Base-by-base conservation (phyloP, 2,113 vertebrate genomes). In the Gasterosteus aculeatus region DNA sequence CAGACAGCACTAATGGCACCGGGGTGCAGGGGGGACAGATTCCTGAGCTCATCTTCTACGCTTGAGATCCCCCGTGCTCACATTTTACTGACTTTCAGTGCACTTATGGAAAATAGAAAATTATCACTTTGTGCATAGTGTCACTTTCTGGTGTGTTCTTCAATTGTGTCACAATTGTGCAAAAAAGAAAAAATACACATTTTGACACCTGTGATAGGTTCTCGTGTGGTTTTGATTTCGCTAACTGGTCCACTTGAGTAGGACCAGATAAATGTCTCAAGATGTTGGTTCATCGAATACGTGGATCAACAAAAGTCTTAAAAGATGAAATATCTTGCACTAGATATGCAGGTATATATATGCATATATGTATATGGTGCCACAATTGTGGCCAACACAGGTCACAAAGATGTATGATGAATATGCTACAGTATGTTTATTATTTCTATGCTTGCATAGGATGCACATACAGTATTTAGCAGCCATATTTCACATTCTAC, bases 1-100 rank as follows among this genome's bases (percentile, higher is more conserved):
- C 98, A 0, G 97, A 99, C 85, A 99, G 98, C 93, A 99, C 98
- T 59, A 99, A 99, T 15, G 97, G 98, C 87, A 99, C 98, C 0
- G 98, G 98, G 1, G 98, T 99, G 19, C 98, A 99, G 83, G 98
- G 97, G 5, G 97, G 98, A 6, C 98, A 99, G 93, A 98, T 99
- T 80, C 97, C 98, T 0, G 98, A 99, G 89, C 97, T 99, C 59
- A 97, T 99, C 91, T 99, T 99, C 92, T 99, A 99, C 31, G 97
- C 96, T 86, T 99, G 94, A 98, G 82, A 60, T 72, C 54, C 72
- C 72, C 42, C 22, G 44, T 57, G 53, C n/a, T 76, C 54, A 68
- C 38, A 44, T 26, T 63, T 53, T 6, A 68, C 65, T 60, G 10
- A 49, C 68, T 81, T 77, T 83, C 71, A 79, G 61, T 75, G 73